phyloP scores from a whole-genome alignment of 2,113 vertebrate genomes.

The Girardinichthys multiradiatus region DNA sequence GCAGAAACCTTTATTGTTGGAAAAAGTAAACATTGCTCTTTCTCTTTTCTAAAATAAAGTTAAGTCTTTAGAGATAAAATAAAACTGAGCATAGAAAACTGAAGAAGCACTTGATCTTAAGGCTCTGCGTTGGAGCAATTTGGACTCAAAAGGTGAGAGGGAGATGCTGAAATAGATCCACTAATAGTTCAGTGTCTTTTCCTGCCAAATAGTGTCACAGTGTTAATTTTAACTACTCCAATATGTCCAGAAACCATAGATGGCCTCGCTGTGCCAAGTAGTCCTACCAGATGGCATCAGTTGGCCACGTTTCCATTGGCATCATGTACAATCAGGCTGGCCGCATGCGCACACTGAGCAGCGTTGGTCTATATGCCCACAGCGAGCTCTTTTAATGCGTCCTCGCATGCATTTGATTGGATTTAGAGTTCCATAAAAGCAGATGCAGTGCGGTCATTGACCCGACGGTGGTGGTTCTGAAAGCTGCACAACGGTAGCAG shows the following conservation, averaged over 20 bases:
- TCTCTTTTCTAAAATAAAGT: slow-evolving; percentile 1
- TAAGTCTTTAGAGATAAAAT: not conserved
- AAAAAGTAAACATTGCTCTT: slow-evolving; percentile 15
- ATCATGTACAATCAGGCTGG: slow-evolving; percentile 66
- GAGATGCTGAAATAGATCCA: slow-evolving; percentile 66
- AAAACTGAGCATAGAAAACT: not conserved
- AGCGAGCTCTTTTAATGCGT: not conserved
- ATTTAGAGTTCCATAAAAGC: not conserved
- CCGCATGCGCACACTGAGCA: slow-evolving; percentile 57
- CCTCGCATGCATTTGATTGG: not conserved
- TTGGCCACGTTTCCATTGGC: slow-evolving; percentile 78
- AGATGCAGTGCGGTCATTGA: too few species aligned
- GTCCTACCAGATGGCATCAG: slow-evolving; percentile 81
- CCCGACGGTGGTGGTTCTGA: not conserved
- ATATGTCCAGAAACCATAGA: slow-evolving; percentile 79
- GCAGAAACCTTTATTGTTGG: slow-evolving; percentile 19
- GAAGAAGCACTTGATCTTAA: slow-evolving; percentile 4
- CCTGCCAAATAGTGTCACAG: slow-evolving; percentile 81
- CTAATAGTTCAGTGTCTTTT: slow-evolving; percentile 66
- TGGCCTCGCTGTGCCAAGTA: slow-evolving; percentile 74
- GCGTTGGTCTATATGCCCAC: slow-evolving; percentile 28
- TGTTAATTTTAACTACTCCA: slow-evolving; percentile 86
- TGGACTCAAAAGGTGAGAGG: slow-evolving; percentile 31
- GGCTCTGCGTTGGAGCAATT: slow-evolving; percentile 9
- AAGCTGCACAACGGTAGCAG: not conserved